These are phyloP conservation scores for Heliconius hortense DNA, from an alignment of 2,888 invertebrate species.

Conservation along the genomic window DNA sequence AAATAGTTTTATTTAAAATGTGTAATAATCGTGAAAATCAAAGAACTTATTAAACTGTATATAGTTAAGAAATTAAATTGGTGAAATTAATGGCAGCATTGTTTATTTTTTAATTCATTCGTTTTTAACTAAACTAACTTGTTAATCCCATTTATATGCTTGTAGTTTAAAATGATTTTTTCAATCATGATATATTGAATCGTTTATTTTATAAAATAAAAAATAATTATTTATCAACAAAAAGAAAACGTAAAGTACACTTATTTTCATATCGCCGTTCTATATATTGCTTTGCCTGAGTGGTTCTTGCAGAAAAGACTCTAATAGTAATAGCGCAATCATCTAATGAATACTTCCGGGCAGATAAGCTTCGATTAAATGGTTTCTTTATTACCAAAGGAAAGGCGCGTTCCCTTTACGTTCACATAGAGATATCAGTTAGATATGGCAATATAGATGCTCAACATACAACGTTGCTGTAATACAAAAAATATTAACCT, in stretches of 20 bases:
- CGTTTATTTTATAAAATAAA: not conserved
- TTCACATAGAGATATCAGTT: conserved; percentile 71
- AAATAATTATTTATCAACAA: not conserved
- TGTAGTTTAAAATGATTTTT: not conserved
- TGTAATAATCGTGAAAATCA: too few species aligned
- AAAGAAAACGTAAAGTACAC: not conserved
- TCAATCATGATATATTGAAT: not conserved
- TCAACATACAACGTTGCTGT: conserved; percentile 5
- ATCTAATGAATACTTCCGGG: conserved; percentile 82
- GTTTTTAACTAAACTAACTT: too few species aligned
- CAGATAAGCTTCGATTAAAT: conserved; percentile 82
- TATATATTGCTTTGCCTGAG: conserved; percentile 48
- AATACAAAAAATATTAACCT: not conserved
- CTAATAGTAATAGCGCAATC: conserved; percentile 79
- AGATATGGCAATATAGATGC: conserved; percentile 43
- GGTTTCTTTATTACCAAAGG: conserved; percentile 79
- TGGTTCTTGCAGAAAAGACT: conserved; percentile 64
- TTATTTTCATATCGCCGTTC: conserved; percentile 30
- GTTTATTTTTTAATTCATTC: too few species aligned
- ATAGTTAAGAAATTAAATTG: too few species aligned
- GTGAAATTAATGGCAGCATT: too few species aligned
- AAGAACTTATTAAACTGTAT: too few species aligned
- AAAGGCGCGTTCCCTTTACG: conserved; percentile 79
- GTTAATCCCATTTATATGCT: too few species aligned
- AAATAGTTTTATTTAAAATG: too few species aligned